A percentile compares a stretch with the other conserved stretches of the same genome.
Conservation (phyloP, 2,113 vertebrate genomes). For the Bubo blakistoni region DNA sequence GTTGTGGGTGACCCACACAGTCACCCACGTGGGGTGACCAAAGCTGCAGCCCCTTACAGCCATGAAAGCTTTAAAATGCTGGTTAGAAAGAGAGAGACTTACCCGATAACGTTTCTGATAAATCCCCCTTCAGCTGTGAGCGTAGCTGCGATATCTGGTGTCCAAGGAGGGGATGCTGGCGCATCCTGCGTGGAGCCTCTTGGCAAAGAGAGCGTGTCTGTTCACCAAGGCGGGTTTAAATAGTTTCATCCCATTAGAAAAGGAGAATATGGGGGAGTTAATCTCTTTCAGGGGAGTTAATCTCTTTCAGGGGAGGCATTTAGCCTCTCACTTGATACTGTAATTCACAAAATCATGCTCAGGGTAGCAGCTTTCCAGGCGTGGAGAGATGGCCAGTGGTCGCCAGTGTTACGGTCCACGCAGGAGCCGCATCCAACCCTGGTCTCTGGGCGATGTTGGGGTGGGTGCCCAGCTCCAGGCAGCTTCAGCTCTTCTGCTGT, state of each 20-base stretch:
- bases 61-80: neutral
- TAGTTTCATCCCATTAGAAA: neutral
- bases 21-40: neutral
- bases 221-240: neutral
- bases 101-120: fast-evolving
- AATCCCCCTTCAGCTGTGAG: neutral
- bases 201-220: neutral
- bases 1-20: neutral
- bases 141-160: neutral
- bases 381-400: neutral
- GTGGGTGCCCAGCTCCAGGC: neutral
- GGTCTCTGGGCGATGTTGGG: neutral
- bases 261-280: neutral
- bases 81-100: neutral
- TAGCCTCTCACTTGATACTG: neutral
- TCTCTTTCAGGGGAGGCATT: neutral
- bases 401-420: fast-evolving
- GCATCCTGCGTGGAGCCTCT: neutral
- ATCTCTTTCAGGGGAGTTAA: neutral
- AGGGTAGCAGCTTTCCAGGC: neutral
- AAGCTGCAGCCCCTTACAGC: neutral
- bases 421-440: fast-evolving
- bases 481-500: neutral
- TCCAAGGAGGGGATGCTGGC: neutral
- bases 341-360: neutral